Conservation (phyloP, 2,888 invertebrate genomes). For the Cerceris ruficornis region DNA sequence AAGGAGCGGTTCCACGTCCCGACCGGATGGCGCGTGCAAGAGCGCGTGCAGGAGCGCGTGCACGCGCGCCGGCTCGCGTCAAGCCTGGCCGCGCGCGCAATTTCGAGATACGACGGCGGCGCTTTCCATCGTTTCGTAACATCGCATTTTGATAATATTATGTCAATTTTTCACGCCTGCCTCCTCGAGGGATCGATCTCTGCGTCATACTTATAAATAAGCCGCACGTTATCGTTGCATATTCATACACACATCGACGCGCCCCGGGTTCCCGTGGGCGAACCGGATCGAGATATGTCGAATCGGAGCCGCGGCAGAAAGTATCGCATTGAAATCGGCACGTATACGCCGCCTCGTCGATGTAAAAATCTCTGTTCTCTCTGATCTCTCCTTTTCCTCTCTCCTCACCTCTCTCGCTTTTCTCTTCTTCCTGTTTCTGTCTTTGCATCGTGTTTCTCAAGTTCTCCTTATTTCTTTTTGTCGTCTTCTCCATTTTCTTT, state of each 20-base stretch:
- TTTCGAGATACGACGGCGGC: constrained; percentile 33
- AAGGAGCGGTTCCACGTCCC: constrained; percentile 21
- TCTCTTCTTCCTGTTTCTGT: too few species aligned
- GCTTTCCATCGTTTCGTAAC: constrained; percentile 58
- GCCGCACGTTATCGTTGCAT: constrained; percentile 79
- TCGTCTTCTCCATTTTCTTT: too few species aligned
- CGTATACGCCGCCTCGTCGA: constrained; percentile 62
- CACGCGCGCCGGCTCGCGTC: neutral
- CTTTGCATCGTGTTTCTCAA: too few species aligned
- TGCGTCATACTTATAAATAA: constrained; percentile 80
- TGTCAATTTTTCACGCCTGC: constrained; percentile 55
- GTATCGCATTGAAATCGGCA: constrained; percentile 74
- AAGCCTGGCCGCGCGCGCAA: constrained; percentile 14
- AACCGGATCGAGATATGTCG: constrained; percentile 80
- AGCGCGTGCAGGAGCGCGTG: constrained; percentile 12
- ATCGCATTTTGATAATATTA: constrained; percentile 57
- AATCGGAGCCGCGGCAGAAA: constrained; percentile 75
- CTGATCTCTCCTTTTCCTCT: too few species aligned
- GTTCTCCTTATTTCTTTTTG: too few species aligned
- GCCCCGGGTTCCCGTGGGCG: constrained; percentile 77
- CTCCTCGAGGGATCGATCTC: constrained; percentile 68
- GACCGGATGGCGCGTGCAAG: neutral
- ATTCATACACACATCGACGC: constrained; percentile 77
- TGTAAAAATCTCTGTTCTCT: constrained; percentile 52
- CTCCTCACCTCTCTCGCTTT: too few species aligned